Evolutionary conservation across 2,113 vertebrate genomes (phyloP).

Genomic region (Nibea albiflora): DNA sequence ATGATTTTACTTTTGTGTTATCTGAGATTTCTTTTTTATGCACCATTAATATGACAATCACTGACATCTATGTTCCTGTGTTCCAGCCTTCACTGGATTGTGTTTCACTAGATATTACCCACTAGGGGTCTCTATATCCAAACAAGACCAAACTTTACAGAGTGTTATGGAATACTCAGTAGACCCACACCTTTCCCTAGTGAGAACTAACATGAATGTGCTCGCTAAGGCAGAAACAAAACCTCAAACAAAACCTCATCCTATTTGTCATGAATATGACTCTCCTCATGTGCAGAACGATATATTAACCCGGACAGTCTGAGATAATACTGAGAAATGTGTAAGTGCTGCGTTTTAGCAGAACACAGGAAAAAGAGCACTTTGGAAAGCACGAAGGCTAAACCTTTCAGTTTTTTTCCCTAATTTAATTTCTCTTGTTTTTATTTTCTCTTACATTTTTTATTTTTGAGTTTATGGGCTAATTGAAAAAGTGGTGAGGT

Average conservation of each 20-base stretch:
- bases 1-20: neutral
- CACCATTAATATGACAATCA: constrained; percentile 18
- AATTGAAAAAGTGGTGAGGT: neutral
- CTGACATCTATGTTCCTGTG: constrained; percentile 38
- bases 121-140: constrained; percentile 84
- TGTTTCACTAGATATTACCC: constrained; percentile 69
- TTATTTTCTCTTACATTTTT: neutral
- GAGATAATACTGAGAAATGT: constrained; percentile 7
- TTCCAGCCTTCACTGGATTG: constrained; percentile 32
- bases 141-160: constrained; percentile 60
- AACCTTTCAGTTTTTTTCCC: neutral
- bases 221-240: constrained; percentile 71
- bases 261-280: constrained; percentile 59
- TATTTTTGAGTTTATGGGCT: neutral
- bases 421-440: neutral
- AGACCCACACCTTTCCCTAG: constrained; percentile 67
- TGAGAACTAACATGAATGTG: constrained; percentile 68
- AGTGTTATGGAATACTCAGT: constrained; percentile 60
- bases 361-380: neutral
- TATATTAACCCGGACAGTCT: constrained; percentile 37
- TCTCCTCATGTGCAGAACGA: constrained; percentile 49
- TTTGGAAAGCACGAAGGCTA: neutral
- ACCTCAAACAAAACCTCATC: constrained; percentile 60
- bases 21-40: neutral
- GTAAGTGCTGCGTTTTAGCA: neutral